These are phyloP conservation scores for Pimpla rufipes DNA, from an alignment of 2,888 invertebrate species.

Conservation along the genomic window DNA sequence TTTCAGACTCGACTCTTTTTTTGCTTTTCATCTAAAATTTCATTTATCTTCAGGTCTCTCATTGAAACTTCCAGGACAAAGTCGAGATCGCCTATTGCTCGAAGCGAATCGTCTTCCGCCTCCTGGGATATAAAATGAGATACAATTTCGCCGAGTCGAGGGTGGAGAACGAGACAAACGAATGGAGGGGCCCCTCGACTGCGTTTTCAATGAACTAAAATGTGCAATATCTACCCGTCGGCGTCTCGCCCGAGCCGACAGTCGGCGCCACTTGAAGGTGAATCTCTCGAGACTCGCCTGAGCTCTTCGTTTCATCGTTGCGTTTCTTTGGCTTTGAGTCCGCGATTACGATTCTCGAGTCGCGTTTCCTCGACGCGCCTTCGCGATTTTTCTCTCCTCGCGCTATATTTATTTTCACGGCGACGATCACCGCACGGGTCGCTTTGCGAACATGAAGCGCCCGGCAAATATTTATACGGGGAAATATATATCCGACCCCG, in stretches of 20 bases:
- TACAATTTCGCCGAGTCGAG: background rate
- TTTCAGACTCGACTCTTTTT: too few relatives aligned
- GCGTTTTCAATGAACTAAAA: background rate
- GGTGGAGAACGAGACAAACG: background rate
- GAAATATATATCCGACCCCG: too few relatives aligned
- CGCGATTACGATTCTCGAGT: constrained; percentile 40
- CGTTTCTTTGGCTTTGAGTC: constrained; percentile 34
- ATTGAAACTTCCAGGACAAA: background rate
- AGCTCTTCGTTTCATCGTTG: constrained; percentile 64
- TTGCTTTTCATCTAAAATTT: background rate
- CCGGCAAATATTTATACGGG: too few relatives aligned
- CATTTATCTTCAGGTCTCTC: background rate
- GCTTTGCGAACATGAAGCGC: too few relatives aligned
- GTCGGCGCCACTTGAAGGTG: constrained; percentile 54
- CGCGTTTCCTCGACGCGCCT: background rate
- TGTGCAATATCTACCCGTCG: constrained; percentile 37
- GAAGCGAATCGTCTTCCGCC: constrained; percentile 15
- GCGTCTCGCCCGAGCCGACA: constrained; percentile 22
- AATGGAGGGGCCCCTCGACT: background rate
- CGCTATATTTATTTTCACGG: too few relatives aligned
- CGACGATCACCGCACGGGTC: too few relatives aligned
- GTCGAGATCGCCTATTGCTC: background rate
- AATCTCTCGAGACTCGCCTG: constrained; percentile 59
- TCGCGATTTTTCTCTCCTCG: background rate
- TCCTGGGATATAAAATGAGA: background rate